phyloP scores from a whole-genome alignment of 2,797 vertebrate genomes.

The Hyperoplus lanceolatus region DNA sequence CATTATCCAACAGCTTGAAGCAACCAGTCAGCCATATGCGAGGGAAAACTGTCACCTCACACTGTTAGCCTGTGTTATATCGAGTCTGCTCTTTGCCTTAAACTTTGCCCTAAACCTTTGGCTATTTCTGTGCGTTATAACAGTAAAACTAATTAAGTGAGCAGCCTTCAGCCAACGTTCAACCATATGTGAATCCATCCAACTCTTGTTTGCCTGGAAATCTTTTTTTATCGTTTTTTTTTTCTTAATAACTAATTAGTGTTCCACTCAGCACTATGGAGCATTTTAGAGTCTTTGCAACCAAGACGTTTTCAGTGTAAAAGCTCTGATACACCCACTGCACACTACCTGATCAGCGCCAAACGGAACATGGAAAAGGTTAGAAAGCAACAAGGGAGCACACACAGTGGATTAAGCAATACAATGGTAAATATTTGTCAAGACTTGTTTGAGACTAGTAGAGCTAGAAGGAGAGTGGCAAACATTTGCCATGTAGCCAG shows the following conservation, averaged over 20 bases:
- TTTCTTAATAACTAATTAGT: constrained; percentile 66
- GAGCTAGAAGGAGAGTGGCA: not conserved
- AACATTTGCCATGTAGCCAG: not conserved
- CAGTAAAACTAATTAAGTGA: constrained; percentile 80
- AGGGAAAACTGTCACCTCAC: constrained; percentile 79
- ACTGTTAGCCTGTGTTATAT: constrained; percentile 78
- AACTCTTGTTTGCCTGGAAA: constrained; percentile 60
- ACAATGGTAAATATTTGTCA: not conserved
- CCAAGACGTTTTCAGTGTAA: not conserved
- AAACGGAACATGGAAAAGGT: not conserved
- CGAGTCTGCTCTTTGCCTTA: constrained; percentile 69
- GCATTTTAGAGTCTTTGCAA: not conserved
- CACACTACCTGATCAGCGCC: no score
- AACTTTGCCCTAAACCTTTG: constrained; percentile 82
- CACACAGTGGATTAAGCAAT: not conserved
- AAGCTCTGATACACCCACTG: not conserved
- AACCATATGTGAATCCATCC: constrained; percentile 68
- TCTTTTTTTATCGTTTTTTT: constrained; percentile 44
- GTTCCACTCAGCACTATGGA: not conserved
- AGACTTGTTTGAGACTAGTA: not conserved
- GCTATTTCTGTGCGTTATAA: constrained; percentile 78
- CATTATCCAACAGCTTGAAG: constrained; percentile 85
- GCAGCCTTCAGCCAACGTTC: constrained; percentile 65
- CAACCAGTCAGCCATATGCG: constrained; percentile 84
- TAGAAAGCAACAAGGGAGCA: not conserved